Conservation (phyloP, 2,113 vertebrate genomes). For the Aythya baeri region DNA sequence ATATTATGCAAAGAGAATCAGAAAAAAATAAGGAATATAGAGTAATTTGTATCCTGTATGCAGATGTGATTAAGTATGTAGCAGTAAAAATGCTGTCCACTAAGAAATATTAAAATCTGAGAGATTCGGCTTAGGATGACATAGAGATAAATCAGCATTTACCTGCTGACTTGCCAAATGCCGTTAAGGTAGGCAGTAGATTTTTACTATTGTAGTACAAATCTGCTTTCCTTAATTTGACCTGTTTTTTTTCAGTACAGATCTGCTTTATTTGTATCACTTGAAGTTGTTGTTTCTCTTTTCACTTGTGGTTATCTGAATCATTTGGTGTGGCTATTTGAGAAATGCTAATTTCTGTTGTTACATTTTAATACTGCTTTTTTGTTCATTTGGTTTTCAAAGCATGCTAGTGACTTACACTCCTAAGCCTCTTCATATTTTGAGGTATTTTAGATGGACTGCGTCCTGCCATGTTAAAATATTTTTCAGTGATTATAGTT, state of each 20-base stretch:
- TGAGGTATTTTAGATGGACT: not conserved
- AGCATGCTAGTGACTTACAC: not conserved
- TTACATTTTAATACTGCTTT: not conserved
- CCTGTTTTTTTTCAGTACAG: not conserved
- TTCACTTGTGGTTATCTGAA: not conserved
- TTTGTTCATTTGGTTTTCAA: not conserved
- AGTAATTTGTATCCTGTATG: not conserved
- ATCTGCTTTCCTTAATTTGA: not conserved
- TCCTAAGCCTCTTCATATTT: not conserved
- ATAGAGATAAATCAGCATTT: not conserved
- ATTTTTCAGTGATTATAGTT: not conserved
- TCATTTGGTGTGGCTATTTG: not conserved
- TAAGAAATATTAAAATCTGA: not conserved
- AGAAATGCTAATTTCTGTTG: not conserved
- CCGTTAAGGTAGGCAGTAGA: not conserved
- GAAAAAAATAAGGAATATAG: not conserved
- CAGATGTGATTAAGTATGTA: not conserved
- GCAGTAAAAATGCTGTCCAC: not conserved
- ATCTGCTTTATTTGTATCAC: not conserved
- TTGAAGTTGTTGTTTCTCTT: not conserved
- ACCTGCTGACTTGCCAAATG: not conserved
- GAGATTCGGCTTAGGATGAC: not conserved
- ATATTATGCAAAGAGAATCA: constrained; percentile 35
- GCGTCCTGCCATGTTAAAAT: not conserved
- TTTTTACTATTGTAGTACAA: not conserved